Percentiles rank a stretch among this genome's conserved stretches.
phyloP scores from a whole-genome alignment of 2,113 vertebrate species.

The Neofelis nebulosa region DNA sequence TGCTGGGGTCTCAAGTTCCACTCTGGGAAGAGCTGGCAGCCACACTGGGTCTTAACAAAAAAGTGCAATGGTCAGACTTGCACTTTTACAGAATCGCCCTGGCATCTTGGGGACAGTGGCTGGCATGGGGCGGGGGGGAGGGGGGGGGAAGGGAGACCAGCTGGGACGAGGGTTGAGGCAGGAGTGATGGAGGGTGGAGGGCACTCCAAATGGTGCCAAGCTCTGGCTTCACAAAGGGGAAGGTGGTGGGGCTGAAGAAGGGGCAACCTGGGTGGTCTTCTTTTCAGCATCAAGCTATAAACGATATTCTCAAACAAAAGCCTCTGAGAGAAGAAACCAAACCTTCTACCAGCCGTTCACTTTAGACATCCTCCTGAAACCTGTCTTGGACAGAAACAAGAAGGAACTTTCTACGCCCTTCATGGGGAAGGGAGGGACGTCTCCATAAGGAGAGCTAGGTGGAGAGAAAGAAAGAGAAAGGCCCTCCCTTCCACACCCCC shows the following conservation, averaged over 20 bases:
- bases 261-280: background rate
- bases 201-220: background rate
- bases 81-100: background rate
- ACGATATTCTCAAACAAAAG: background rate
- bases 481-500: fast-evolving
- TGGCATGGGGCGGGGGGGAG: background rate
- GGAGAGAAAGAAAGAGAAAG: background rate
- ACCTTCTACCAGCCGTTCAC: too few species aligned
- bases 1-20: background rate
- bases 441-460: background rate
- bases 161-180: fast-evolving
- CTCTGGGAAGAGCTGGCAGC: background rate
- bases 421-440: fast-evolving
- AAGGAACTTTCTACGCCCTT: background rate
- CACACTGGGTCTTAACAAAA: background rate
- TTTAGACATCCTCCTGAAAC: background rate
- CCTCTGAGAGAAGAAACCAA: background rate
- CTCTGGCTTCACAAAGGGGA: background rate
- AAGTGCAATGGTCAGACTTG: background rate
- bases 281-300: background rate
- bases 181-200: fast-evolving
- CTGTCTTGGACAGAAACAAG: background rate
- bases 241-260: fast-evolving
- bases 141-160: background rate
- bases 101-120: background rate